A percentile compares a stretch with the other conserved stretches of the same genome.
Evolutionary conservation across 2,797 vertebrate genomes (phyloP).

Genomic region (Rhynchotus rufescens): DNA sequence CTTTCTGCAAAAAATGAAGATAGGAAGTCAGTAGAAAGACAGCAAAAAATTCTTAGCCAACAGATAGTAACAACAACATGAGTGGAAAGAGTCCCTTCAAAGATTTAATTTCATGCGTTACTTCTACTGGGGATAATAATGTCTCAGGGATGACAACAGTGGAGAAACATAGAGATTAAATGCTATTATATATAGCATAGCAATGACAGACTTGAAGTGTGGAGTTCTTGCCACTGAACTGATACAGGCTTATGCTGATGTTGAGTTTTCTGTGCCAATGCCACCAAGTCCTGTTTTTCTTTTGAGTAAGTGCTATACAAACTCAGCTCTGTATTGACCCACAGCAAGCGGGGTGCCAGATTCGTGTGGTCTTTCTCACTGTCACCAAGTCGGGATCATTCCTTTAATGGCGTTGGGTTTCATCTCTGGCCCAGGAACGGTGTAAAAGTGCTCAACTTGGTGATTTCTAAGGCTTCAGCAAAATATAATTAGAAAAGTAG

Average conservation of each 20-base stretch:
- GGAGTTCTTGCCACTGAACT: neutral
- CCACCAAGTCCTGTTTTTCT: too few relatives aligned
- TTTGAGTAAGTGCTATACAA: neutral
- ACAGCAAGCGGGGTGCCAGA: neutral
- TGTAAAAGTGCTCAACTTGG: neutral
- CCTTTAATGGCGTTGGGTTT: neutral
- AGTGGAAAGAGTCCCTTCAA: neutral
- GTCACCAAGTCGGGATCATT: neutral
- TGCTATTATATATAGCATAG: neutral
- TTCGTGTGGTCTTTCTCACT: neutral
- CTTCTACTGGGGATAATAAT: accelerated
- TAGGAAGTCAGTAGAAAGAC: neutral
- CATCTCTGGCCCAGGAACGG: neutral
- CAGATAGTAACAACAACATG: neutral
- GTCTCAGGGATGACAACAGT: neutral
- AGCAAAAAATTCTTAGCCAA: neutral
- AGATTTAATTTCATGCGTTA: neutral
- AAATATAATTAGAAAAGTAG: neutral
- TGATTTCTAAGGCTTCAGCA: neutral
- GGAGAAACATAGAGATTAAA: neutral
- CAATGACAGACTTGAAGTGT: neutral
- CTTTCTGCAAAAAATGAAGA: neutral
- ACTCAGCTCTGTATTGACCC: neutral
- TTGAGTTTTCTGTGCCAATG: neutral
- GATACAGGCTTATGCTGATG: too few relatives aligned